Base-by-base conservation (phyloP, 2,888 invertebrate genomes). In the Pilophorus perplexus region DNA sequence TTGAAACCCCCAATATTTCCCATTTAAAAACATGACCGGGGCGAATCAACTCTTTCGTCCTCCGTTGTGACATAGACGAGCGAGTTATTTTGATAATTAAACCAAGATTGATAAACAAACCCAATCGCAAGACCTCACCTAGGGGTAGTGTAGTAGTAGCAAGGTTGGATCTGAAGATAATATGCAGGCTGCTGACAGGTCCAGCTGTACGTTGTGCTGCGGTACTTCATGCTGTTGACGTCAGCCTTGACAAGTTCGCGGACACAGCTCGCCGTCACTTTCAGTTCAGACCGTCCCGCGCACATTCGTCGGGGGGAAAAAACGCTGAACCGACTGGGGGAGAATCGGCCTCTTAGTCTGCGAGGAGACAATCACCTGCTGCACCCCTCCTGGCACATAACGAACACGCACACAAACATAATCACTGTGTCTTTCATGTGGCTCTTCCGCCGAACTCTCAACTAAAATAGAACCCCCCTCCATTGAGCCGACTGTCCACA, bases 191-290 rank as follows among this genome's bases (percentile, higher is more conserved):
- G 54, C 3, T 54, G 54, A 10, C 18, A 28, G 20, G 54, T 23
- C 54, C 54, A 54, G 54, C 54, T 37, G 37, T 54, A 54, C 33
- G 54, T 54, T 25, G 37, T 16, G 33, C 33, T 37, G 6, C 54
- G 54, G 54, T 54, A 54, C 54, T 54, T 54, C 54, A 54, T 54
- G 2, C 18, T 20, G 6, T 33, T 3, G 54, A 5, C 18, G 2
- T n/a, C 16, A 5, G 5, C 37, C 37, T 6, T 50, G 50, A 33
- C 6, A 33, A 6, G 33, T 8, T 50, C 50, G 50, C 50, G 10
- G 33, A 10, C 18, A 20, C 16, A 42, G 10, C 33, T n/a, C n/a
- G n/a, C n/a, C n/a, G n/a, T n/a, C n/a, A n/a, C n/a, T 8, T 10
- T 8, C 33, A 33, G 10, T 33, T 33, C 33, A 33, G 8, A 10